Percentiles rank a stretch among this genome's conserved stretches.
These are phyloP conservation scores for Chionodraco myersi DNA, from an alignment of 2,113 vertebrate genomes.

Conservation along the genomic window DNA sequence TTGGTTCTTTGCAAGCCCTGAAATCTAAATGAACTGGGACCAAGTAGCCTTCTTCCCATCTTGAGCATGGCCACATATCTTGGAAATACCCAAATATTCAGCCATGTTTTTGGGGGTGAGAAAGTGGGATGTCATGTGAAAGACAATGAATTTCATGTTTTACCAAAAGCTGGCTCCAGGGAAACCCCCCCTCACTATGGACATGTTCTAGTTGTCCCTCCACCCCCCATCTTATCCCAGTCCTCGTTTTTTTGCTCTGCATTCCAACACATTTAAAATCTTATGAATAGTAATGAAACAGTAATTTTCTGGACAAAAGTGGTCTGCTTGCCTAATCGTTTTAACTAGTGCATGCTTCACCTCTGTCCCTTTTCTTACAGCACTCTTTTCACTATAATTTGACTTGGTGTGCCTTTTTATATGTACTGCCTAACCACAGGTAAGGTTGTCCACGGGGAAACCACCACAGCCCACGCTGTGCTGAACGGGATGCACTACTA, in stretches of 20 bases:
- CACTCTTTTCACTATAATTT: background rate
- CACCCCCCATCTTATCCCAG: background rate
- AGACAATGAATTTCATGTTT: background rate
- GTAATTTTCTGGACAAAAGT: background rate
- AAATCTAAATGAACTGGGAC: background rate
- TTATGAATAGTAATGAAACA: background rate
- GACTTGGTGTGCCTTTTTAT: background rate
- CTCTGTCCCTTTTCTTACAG: background rate
- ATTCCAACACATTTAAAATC: background rate
- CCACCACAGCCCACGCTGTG: slow-evolving; percentile 92
- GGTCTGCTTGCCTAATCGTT: background rate
- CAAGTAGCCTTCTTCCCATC: no score
- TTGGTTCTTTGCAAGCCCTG: background rate
- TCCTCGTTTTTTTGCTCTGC: background rate
- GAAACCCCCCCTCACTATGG: background rate
- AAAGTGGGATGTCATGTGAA: background rate
- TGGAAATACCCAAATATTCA: background rate
- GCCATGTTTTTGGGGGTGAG: background rate
- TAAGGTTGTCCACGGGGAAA: slow-evolving; percentile 94
- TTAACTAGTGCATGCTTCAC: slow-evolving; percentile 12
- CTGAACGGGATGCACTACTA: slow-evolving; percentile 96
- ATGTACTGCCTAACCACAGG: slow-evolving; percentile 80
- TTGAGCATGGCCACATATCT: no score
- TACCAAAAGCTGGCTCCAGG: no score
- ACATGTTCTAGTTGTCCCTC: background rate